Percentiles rank a stretch among this genome's conserved stretches.
These are phyloP conservation scores for Mobula birostris DNA, from an alignment of 2,113 vertebrate species.

Conservation along the genomic window DNA sequence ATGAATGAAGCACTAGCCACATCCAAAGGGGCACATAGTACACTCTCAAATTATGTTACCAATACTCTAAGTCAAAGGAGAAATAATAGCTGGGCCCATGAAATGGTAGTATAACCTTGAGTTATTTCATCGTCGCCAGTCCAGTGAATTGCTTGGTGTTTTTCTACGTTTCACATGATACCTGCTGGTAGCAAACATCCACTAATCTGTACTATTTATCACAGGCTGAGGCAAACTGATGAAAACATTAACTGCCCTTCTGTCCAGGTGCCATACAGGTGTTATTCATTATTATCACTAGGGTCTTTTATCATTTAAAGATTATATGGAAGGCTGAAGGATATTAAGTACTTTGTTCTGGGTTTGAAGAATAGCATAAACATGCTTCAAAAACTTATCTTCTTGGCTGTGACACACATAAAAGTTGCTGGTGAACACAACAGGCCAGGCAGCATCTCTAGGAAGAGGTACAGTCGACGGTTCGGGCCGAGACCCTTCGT, in stretches of 20 bases:
- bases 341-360: slow-evolving; percentile 14
- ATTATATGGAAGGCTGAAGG: neutral
- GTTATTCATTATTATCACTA: neutral
- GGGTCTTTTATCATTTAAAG: slow-evolving; percentile 24
- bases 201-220: slow-evolving; percentile 14
- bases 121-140: neutral
- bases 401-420: neutral
- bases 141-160: neutral
- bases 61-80: neutral
- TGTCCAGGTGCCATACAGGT: slow-evolving; percentile 26
- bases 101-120: neutral
- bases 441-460: too few relatives aligned
- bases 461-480: too few relatives aligned
- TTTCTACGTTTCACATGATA: slow-evolving; percentile 2
- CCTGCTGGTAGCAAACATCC: neutral
- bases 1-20: neutral
- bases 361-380: neutral
- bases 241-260: neutral
- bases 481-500: too few relatives aligned
- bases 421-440: too few relatives aligned
- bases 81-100: neutral
- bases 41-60: slow-evolving; percentile 23
- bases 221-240: neutral
- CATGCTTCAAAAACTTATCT: neutral
- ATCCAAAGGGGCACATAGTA: too few relatives aligned